phyloP scores from a whole-genome alignment of 2,113 vertebrate genomes.

The Mirza zaza region DNA sequence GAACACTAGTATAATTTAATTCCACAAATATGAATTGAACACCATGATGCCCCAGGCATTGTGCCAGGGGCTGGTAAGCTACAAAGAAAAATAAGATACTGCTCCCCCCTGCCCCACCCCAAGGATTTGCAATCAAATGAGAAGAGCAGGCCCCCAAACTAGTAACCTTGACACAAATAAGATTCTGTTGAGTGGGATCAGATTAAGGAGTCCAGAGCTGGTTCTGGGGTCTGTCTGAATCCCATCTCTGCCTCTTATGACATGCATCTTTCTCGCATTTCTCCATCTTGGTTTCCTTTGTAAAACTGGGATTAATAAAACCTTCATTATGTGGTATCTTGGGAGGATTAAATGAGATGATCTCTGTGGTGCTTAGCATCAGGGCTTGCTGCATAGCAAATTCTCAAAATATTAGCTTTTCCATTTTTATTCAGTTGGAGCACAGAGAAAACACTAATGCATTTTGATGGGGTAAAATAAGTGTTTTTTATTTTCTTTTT shows the following conservation, averaged over 20 bases:
- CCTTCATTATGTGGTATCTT: neutral
- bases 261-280: neutral
- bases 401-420: neutral
- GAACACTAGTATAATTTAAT: neutral
- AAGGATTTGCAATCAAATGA: neutral
- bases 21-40: neutral
- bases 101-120: neutral
- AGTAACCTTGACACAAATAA: neutral
- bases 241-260: neutral
- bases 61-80: neutral
- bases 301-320: neutral
- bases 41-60: too few relatives aligned
- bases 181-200: neutral
- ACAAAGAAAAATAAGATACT: neutral
- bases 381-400: neutral
- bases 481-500: neutral
- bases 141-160: neutral
- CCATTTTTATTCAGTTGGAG: neutral
- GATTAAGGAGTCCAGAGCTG: neutral
- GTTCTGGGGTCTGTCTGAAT: neutral
- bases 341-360: neutral
- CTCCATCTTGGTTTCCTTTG: neutral
- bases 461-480: neutral
- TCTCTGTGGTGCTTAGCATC: neutral
- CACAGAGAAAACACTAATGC: neutral